phyloP scores from a whole-genome alignment of 2,888 invertebrate species.

The Andrena flavipes region DNA sequence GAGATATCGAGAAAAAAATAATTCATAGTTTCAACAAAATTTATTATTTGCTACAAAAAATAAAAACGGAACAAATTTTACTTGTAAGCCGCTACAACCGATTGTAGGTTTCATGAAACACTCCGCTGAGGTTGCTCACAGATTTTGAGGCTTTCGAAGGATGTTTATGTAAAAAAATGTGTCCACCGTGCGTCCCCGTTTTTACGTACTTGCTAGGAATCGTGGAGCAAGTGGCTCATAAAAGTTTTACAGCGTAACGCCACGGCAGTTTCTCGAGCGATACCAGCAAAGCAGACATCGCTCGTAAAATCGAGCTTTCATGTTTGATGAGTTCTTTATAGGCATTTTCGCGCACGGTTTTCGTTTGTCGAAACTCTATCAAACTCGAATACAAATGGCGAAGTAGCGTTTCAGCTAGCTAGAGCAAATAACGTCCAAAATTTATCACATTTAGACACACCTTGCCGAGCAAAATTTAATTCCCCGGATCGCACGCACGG shows the following conservation, averaged over 20 bases:
- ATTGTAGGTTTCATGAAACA: no score
- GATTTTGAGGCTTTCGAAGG: background rate
- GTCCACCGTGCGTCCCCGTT: no score
- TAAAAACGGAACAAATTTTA: no score
- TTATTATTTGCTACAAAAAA: no score
- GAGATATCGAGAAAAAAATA: no score
- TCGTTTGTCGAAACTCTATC: conserved; percentile 5
- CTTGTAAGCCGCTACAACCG: no score
- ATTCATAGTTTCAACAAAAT: no score
- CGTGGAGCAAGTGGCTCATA: conserved; percentile 49
- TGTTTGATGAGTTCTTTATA: conserved; percentile 39
- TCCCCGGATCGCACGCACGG: background rate
- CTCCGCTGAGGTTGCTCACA: no score
- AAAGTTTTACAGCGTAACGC: conserved; percentile 50
- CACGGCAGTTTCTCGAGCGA: conserved; percentile 11
- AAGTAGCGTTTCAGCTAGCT: background rate
- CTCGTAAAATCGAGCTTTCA: conserved; percentile 43
- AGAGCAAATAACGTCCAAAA: conserved; percentile 11
- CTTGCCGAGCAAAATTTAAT: background rate
- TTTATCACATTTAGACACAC: conserved; percentile 9
- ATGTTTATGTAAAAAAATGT: background rate
- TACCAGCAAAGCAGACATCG: conserved; percentile 14
- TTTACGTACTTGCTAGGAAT: background rate
- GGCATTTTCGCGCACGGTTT: conserved; percentile 7
- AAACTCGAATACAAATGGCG: background rate